A percentile compares a stretch with the other conserved stretches of the same genome.
Conservation (phyloP, 2,888 invertebrate genomes). For the Lepidonotus clava region DNA sequence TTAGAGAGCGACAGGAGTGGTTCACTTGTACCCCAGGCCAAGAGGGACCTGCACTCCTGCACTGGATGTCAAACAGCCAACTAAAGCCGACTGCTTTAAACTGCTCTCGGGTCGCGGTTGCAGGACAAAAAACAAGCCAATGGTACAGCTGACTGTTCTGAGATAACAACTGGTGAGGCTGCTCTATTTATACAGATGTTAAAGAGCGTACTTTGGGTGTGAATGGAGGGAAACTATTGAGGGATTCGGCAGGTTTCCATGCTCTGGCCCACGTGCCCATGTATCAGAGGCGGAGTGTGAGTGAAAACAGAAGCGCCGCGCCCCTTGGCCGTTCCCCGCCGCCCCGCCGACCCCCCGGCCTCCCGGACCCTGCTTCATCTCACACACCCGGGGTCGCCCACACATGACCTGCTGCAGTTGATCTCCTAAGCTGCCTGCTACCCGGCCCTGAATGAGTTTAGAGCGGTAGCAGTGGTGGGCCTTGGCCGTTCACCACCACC, state of each 20-base stretch:
- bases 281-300: neutral
- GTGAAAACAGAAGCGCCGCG: neutral
- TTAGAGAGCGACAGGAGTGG: conserved; percentile 3
- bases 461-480: neutral
- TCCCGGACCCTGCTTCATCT: neutral
- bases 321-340: neutral
- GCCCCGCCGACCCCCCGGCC: neutral
- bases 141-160: too few species aligned
- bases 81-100: neutral
- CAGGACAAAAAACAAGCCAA: neutral
- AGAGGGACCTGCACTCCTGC: neutral
- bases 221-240: too few species aligned
- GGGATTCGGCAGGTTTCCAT: too few species aligned
- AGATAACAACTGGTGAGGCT: too few species aligned
- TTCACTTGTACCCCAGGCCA: neutral
- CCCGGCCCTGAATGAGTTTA: neutral
- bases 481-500: neutral
- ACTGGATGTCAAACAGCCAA: neutral
- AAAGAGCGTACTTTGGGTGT: too few species aligned
- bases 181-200: too few species aligned
- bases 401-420: neutral
- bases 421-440: neutral
- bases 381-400: neutral
- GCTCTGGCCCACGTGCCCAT: neutral
- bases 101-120: neutral